Base-by-base conservation (phyloP, 1,140 invertebrate species). In the Ptiloglossa arizonensis region DNA sequence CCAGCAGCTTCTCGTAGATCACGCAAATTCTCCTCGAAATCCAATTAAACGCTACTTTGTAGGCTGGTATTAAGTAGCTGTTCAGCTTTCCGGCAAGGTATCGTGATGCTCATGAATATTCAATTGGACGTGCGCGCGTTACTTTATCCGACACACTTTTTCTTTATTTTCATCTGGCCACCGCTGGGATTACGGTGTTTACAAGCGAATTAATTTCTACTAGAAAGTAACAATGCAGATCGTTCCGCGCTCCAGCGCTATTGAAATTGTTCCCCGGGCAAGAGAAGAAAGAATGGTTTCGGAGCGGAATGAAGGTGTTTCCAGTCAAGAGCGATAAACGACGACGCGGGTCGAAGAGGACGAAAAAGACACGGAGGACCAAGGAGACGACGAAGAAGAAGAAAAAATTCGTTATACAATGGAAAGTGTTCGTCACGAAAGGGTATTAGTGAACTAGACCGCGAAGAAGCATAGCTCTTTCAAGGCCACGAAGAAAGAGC, bases 381-480 rank as follows among this genome's bases (percentile, higher is more conserved):
- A n/a, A n/a, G n/a, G n/a, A n/a, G n/a, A n/a, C n/a, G 64, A 35
- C 24, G 4, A 46, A 52, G 15, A 15, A n/a, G 9, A 48, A 66
- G 38, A 82, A 66, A 87, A 91, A 88, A 89, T 90, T 88, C 88
- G 88, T 92, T 92, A 92, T 89, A 92, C 91, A 92, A 92, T 92
- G 91, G 91, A 92, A 92, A 92, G 91, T 92, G 90, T 91, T 90
- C 88, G 88, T 91, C 87, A 88, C 86, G 89, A 91, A 88, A 90
- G 87, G 86, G 86, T 90, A 90, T 89, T 87, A 83, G 87, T 81
- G 90, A 92, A 92, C 90, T 90, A 92, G 91, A 92, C 89, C 91
- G 90, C 85, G 87, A 88, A 92, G 88, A 86, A 89, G 86, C 81
- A 41, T 80, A 73, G 60, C 84, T 85, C 83, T 91, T 92, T 91